Evolutionary conservation across 2,888 invertebrate species (phyloP), one percentile per base, ranked within the genome.

Genomic region (Saturnia japonica): DNA sequence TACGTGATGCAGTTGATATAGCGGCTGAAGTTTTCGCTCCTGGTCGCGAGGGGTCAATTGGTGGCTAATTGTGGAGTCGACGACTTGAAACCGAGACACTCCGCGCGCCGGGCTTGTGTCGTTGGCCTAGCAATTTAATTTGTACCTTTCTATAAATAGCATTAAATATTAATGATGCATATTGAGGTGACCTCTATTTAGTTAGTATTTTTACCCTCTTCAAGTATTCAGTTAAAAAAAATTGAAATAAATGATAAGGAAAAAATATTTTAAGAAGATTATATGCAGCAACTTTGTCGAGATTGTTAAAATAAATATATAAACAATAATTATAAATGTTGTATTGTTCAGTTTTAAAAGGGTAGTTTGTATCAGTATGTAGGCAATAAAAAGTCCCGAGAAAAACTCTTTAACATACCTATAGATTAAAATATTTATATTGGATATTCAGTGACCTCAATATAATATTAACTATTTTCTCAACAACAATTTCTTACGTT

Each of bases 1-100:
- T 83, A 81, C 78, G 82, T 82, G 82, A 85, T 76, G 77, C 72
- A 76, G 73, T 75, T 73, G n/a, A 73, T 79, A 78, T 71, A 66
- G 67, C 62, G 67, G 43, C 42, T 51, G 34, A 34, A 43, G 85
- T 83, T 82, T 87, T 80, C 85, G 85, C 84, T 85, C 79, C 83
- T 77, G 76, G 73, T 80, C 79, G 84, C 79, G 82, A 78, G 82
- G 86, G 91, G 91, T 92, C 91, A 93, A 93, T 91, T 93, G 91
- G 80, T 81, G 84, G 82, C 84, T 91, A 93, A 92, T 92, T 90
- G 88, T 86, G 79, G 80, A 84, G 82, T 80, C 81, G 79, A 74
- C 80, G 79, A 78, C 79, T 78, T 75, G 76, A 74, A 72, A 75
- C 69, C 72, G 76, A 72, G 77, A 78, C 77, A 74, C 73, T 76